Conservation (phyloP, 35 echinoderm and acorn worm species). For the Apostichopus californicus region DNA sequence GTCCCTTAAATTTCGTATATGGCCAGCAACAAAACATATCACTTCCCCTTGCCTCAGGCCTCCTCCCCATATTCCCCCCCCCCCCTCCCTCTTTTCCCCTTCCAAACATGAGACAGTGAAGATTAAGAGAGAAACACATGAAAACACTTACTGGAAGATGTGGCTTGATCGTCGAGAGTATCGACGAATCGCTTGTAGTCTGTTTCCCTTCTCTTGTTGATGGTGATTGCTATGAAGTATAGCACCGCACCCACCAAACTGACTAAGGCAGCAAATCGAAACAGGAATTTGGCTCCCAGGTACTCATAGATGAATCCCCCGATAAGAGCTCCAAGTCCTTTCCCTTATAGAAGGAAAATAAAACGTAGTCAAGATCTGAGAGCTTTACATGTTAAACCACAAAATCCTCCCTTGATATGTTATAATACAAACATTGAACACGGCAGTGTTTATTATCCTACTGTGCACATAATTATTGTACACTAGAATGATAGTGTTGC, state of each 20-base stretch:
- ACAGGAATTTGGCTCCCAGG: constrained; percentile 63
- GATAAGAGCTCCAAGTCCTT: constrained; percentile 69
- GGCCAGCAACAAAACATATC: too few species aligned
- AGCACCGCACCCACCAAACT: constrained; percentile 53
- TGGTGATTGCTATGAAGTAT: constrained; percentile 34
- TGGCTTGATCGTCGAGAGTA: constrained; percentile 1
- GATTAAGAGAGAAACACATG: neutral
- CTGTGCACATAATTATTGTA: too few species aligned
- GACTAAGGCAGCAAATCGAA: constrained; percentile 63
- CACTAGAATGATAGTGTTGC: too few species aligned
- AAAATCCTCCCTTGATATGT: neutral
- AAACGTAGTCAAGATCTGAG: neutral
- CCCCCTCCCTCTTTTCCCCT: neutral
- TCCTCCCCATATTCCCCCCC: neutral
- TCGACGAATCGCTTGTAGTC: constrained; percentile 17
- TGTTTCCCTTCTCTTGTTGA: neutral
- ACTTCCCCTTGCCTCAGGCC: too few species aligned
- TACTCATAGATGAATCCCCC: constrained; percentile 79
- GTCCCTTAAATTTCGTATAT: too few species aligned
- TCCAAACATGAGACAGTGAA: neutral
- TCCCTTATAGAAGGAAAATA: constrained; percentile 45
- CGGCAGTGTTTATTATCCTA: too few species aligned
- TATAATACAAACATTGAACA: neutral
- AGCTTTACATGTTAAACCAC: too few species aligned
- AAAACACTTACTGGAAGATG: neutral